Base-by-base conservation (phyloP, 2,113 vertebrate genomes). In the Parotia lawesii region DNA sequence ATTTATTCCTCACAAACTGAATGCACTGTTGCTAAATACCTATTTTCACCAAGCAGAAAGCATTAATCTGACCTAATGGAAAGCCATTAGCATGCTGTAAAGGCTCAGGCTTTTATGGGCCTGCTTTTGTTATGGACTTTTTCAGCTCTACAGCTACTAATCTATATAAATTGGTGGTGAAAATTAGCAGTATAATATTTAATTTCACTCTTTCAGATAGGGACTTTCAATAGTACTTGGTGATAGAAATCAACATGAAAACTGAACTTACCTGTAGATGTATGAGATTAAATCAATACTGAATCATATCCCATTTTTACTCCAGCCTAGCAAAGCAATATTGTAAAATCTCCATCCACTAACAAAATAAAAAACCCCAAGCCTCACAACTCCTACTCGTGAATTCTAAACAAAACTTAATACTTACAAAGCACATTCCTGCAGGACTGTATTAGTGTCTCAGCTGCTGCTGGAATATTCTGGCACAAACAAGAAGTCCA, bases 31-130 rank as follows among this genome's bases (percentile, higher is more conserved):
- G 87, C 75, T 95, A 93, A 95, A 95, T 88, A 94, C 48, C 72
- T 91, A 67, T 93, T 93, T 87, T 82, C 78, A 87, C 67, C 62
- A 21, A 93, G 85, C 58, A 96, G 85, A 81, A 93, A 72, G 72
- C 82, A 91, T 93, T 88, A 88, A 94, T 93, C 82, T 83, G 87
- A 77, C 64, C 79, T 90, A 93, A 95, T 90, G 69, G 75, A 92
- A 95, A 93, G 45, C 69, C 82, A 94, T 95, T 95, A 95, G 91
- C 64, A 74, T 90, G 85, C 85, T 84, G 56, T 42, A 94, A 85
- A 88, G 65, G 60, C 60, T 93, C 70, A 53, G 27, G 75, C 57
- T 94, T 95, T 91, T 88, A 86, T n/a, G 89, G 75, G 47, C 1
- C 1, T 58, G 37, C 75, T 74, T 85, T 92, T 78, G 77, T 95